phyloP scores from a whole-genome alignment of 2,113 vertebrate genomes.

The Numenius arquata region DNA sequence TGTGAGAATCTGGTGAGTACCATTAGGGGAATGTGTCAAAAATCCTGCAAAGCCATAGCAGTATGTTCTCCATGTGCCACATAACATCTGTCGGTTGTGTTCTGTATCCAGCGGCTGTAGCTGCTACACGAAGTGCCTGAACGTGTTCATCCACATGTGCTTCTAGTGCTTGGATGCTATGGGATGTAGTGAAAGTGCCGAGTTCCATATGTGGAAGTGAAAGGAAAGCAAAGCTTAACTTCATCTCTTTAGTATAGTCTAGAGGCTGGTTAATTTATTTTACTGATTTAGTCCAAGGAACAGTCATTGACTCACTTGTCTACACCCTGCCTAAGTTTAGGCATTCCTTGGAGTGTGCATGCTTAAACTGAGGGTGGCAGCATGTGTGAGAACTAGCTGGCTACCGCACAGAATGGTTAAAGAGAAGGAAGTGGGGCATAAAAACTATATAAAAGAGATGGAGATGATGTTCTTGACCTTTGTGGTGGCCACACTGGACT shows the following conservation, averaged over 20 bases:
- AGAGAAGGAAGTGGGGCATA: not conserved
- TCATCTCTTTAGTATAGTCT: not conserved
- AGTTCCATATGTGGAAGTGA: not conserved
- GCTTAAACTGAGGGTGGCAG: not conserved
- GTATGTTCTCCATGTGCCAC: not conserved
- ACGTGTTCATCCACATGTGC: rapidly evolving
- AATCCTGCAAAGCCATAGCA: not conserved
- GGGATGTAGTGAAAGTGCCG: too few species aligned
- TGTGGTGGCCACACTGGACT: not conserved
- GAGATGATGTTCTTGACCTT: not conserved
- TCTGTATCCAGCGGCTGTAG: not conserved
- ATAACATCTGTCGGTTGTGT: not conserved
- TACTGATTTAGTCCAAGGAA: not conserved
- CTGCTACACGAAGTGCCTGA: rapidly evolving
- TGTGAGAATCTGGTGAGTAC: not conserved
- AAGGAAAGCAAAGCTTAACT: not conserved
- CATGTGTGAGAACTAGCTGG: not conserved
- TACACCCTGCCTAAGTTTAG: not conserved
- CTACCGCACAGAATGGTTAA: not conserved
- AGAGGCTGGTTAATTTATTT: not conserved
- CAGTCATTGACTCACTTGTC: not conserved
- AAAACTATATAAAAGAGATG: not conserved
- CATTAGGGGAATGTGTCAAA: not conserved
- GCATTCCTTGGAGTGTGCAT: rapidly evolving
- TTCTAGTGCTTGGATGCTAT: rapidly evolving